Conservation (phyloP, 2,797 vertebrate species). For the Pseudotriccus pelzelni region DNA sequence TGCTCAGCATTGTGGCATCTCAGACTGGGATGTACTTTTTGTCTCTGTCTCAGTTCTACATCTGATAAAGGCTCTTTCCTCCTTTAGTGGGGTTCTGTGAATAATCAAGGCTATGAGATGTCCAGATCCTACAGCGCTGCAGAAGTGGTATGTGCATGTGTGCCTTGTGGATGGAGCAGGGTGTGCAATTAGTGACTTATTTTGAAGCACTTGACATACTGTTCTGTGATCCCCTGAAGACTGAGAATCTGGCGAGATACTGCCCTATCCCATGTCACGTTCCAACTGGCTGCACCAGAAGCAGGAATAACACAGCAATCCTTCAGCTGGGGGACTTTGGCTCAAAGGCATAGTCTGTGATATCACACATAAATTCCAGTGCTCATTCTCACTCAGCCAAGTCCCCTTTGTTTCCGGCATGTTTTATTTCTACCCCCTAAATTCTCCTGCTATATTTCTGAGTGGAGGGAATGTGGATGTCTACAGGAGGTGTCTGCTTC, state of each 20-base stretch:
- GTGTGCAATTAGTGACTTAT: not conserved
- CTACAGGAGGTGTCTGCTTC: fast-evolving
- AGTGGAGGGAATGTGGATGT: not conserved
- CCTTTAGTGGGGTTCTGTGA: not conserved
- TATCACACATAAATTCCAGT: not conserved
- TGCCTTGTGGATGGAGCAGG: not conserved
- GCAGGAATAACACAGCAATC: not conserved
- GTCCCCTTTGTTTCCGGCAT: not conserved
- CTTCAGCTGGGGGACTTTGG: not conserved
- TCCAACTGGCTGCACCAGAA: not conserved
- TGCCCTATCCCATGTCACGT: not conserved
- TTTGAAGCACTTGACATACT: not conserved
- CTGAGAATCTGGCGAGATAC: not conserved
- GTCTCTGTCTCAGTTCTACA: not conserved
- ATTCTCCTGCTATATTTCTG: not conserved
- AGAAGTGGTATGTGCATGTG: not conserved
- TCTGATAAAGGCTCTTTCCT: not conserved
- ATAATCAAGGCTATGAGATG: not conserved
- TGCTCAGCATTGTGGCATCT: not conserved
- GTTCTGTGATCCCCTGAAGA: not conserved
- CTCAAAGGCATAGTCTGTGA: not conserved
- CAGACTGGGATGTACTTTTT: not conserved
- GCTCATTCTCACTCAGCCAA: not conserved
- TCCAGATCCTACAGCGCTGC: not conserved
- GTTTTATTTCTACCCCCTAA: not conserved